Evolutionary conservation across 2,888 invertebrate species (phyloP).

Genomic region (Liopterus haemorrhoidalis): DNA sequence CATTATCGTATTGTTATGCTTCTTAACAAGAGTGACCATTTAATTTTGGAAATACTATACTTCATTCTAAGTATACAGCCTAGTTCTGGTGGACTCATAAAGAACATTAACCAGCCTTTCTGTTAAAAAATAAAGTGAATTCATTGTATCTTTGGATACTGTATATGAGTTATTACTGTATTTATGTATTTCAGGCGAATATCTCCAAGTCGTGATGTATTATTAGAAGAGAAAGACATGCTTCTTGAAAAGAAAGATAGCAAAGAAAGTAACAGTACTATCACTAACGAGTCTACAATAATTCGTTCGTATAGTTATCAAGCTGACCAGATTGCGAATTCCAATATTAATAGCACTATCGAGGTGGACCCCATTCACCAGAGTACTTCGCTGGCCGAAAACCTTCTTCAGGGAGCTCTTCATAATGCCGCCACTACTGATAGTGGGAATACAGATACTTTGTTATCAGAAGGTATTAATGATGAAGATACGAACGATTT

Average conservation of each 20-base stretch:
- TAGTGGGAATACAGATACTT: slow-evolving; percentile 49
- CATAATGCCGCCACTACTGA: slow-evolving; percentile 40
- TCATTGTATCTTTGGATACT: no score
- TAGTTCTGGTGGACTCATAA: no score
- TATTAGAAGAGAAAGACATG: slow-evolving; percentile 43
- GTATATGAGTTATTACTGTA: slow-evolving; percentile 16
- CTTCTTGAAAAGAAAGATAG: slow-evolving; percentile 44
- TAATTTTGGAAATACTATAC: no score
- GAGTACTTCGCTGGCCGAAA: slow-evolving; percentile 36
- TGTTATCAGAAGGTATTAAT: slow-evolving; percentile 46
- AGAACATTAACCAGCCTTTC: no score
- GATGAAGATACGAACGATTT: slow-evolving; percentile 59
- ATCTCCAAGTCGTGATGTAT: slow-evolving; percentile 38
- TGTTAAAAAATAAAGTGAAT: no score
- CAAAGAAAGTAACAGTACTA: slow-evolving; percentile 42
- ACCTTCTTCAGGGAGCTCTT: slow-evolving; percentile 35
- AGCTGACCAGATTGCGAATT: slow-evolving; percentile 39
- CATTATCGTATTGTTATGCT: no score
- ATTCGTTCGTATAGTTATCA: slow-evolving; percentile 41
- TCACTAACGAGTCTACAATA: slow-evolving; percentile 39
- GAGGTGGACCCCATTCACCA: slow-evolving; percentile 37
- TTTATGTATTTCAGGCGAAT: slow-evolving; percentile 35
- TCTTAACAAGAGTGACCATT: no score
- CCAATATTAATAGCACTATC: slow-evolving; percentile 39
- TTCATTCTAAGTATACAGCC: no score